phyloP scores from a whole-genome alignment of 2,797 vertebrate genomes.

The Sebastes itinus region DNA sequence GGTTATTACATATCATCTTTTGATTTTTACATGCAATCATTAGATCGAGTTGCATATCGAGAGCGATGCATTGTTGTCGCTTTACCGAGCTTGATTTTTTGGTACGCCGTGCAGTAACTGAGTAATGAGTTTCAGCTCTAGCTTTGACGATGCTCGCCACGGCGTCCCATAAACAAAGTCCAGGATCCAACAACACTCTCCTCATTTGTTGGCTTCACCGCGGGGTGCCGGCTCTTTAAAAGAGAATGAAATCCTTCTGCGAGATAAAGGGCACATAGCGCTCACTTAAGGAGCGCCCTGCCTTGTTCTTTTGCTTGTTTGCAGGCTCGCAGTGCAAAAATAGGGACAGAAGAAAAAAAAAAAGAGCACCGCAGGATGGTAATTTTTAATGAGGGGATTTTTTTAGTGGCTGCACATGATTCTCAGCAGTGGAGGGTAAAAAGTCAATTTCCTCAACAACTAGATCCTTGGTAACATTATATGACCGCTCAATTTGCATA shows the following conservation, averaged over 20 bases:
- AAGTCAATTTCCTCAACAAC: slow-evolving; percentile 42
- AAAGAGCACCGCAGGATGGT: slow-evolving; percentile 27
- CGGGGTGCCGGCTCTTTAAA: slow-evolving; percentile 54
- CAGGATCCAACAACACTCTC: slow-evolving; percentile 31
- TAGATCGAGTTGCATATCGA: background rate
- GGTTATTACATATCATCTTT: slow-evolving; percentile 11
- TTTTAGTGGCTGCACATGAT: slow-evolving; percentile 17
- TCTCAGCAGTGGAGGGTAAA: slow-evolving; percentile 23
- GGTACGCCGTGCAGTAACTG: background rate
- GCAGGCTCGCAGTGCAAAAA: slow-evolving; percentile 30
- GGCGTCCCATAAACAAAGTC: slow-evolving; percentile 45
- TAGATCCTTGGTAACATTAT: slow-evolving; percentile 17
- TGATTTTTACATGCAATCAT: slow-evolving; percentile 18
- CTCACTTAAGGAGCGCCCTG: slow-evolving; percentile 53
- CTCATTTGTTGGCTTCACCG: slow-evolving; percentile 58
- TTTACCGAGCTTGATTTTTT: background rate
- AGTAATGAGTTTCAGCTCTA: slow-evolving; percentile 8
- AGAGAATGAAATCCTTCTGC: slow-evolving; percentile 51
- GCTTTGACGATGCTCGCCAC: slow-evolving; percentile 18
- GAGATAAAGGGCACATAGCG: slow-evolving; percentile 57
- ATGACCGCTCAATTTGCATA: slow-evolving; percentile 48
- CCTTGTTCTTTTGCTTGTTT: slow-evolving; percentile 64
- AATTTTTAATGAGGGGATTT: slow-evolving; percentile 50
- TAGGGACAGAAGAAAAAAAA: slow-evolving; percentile 20
- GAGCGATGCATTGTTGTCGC: background rate